Conservation (phyloP, 2,113 vertebrate species). For the Toxostoma redivivum region DNA sequence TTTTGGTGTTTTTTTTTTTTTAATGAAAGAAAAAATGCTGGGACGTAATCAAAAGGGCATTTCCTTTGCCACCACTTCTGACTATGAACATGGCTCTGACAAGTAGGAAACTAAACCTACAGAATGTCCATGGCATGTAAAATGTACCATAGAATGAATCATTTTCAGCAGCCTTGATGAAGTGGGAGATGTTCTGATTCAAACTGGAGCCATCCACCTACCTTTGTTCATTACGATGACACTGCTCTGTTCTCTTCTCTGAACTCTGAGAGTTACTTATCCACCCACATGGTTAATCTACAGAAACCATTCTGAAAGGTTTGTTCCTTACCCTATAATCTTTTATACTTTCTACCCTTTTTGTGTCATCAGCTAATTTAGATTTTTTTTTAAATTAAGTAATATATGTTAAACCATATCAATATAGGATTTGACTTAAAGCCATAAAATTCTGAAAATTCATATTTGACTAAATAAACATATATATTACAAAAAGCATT, state of each 20-base stretch:
- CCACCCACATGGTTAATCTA: constrained; percentile 12
- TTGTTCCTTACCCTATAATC: background rate
- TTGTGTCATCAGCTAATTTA: background rate
- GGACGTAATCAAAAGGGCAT: background rate
- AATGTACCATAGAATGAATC: background rate
- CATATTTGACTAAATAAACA: background rate
- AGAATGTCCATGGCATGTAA: background rate
- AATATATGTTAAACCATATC: background rate
- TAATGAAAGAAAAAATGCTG: background rate
- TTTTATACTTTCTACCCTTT: background rate
- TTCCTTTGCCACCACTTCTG: background rate
- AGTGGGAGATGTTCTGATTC: background rate
- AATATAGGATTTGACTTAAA: background rate
- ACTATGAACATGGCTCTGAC: background rate
- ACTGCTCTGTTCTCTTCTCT: background rate
- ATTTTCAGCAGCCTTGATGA: background rate
- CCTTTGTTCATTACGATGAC: background rate
- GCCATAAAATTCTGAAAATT: background rate
- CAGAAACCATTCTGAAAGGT: background rate
- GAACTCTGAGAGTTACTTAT: background rate
- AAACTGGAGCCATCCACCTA: constrained; percentile 12
- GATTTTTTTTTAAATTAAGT: background rate
- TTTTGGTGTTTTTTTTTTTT: background rate
- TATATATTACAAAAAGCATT: background rate
- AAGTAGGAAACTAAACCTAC: background rate